A percentile compares a stretch with the other conserved stretches of the same genome.
Conservation (phyloP, 1,140 invertebrate genomes). For the Camponotus vicinus region DNA sequence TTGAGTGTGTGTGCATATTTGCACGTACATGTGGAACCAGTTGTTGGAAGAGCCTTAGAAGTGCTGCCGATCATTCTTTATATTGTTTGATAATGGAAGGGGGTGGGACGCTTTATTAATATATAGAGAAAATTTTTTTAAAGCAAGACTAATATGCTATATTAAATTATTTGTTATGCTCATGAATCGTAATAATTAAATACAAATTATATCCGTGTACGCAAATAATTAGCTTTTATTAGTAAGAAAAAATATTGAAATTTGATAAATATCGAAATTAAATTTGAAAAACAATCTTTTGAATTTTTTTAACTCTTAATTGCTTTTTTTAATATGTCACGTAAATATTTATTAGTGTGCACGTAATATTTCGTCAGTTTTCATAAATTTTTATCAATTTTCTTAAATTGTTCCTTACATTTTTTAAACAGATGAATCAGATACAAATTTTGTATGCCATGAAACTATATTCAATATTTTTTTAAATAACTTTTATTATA, state of each 20-base stretch:
- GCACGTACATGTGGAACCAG: slow-evolving; percentile 25
- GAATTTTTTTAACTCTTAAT: too few relatives aligned
- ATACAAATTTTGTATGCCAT: too few relatives aligned
- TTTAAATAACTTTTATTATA: too few relatives aligned
- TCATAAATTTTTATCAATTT: too few relatives aligned
- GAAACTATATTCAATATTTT: too few relatives aligned
- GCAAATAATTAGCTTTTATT: neutral
- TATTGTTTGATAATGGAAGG: slow-evolving; percentile 14
- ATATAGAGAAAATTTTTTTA: neutral
- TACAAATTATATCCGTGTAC: neutral
- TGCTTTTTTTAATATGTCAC: too few relatives aligned
- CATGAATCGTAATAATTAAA: neutral
- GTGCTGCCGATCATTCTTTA: slow-evolving; percentile 38
- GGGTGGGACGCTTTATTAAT: neutral
- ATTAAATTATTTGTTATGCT: neutral
- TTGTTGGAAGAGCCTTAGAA: slow-evolving; percentile 27
- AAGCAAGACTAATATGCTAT: neutral
- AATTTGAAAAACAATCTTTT: too few relatives aligned
- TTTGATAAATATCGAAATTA: too few relatives aligned
- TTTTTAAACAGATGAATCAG: too few relatives aligned
- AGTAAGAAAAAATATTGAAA: neutral
- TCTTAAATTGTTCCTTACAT: too few relatives aligned
- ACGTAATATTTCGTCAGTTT: too few relatives aligned
- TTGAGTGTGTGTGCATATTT: slow-evolving; percentile 40
- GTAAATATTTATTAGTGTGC: too few relatives aligned